These are phyloP conservation scores for Helleia helle DNA, from an alignment of 2,888 invertebrate species.

Conservation along the genomic window DNA sequence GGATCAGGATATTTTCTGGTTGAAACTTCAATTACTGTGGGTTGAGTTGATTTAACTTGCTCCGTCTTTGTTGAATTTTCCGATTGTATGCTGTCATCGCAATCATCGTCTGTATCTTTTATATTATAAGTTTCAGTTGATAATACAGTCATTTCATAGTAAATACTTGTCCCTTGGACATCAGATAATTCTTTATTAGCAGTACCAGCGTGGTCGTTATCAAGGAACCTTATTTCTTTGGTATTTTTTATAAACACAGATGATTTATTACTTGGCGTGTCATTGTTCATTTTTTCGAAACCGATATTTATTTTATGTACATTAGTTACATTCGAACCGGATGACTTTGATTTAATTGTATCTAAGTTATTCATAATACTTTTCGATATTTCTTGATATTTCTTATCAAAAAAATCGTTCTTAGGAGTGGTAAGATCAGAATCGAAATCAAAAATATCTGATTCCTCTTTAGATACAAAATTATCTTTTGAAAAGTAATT, in stretches of 20 bases:
- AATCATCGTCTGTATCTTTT: slow-evolving; percentile 60
- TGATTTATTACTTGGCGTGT: slow-evolving; percentile 60
- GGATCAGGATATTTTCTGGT: slow-evolving; percentile 24
- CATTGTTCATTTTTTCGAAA: slow-evolving; percentile 56
- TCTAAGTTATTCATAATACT: slow-evolving; percentile 69
- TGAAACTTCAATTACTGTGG: slow-evolving; percentile 27
- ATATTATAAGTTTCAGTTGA: slow-evolving; percentile 63
- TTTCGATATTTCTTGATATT: slow-evolving; percentile 63
- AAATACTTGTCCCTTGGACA: slow-evolving; percentile 67
- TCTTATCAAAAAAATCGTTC: slow-evolving; percentile 68
- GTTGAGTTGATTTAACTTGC: slow-evolving; percentile 35
- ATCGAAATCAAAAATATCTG: slow-evolving; percentile 52
- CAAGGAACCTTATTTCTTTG: slow-evolving; percentile 60
- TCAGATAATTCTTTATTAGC: slow-evolving; percentile 55
- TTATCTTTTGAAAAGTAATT: slow-evolving; percentile 42
- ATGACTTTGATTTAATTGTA: slow-evolving; percentile 39
- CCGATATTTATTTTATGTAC: slow-evolving; percentile 46
- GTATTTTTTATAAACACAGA: slow-evolving; percentile 70
- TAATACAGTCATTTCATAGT: slow-evolving; percentile 64
- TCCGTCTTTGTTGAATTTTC: slow-evolving; percentile 41
- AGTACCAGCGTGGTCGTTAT: slow-evolving; percentile 55
- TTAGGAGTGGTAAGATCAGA: slow-evolving; percentile 69
- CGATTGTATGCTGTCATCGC: slow-evolving; percentile 43
- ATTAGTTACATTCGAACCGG: slow-evolving; percentile 39
- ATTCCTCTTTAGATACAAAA: slow-evolving; percentile 29